Base-by-base conservation (phyloP, 2,113 vertebrate genomes). In the Myotis davidii region DNA sequence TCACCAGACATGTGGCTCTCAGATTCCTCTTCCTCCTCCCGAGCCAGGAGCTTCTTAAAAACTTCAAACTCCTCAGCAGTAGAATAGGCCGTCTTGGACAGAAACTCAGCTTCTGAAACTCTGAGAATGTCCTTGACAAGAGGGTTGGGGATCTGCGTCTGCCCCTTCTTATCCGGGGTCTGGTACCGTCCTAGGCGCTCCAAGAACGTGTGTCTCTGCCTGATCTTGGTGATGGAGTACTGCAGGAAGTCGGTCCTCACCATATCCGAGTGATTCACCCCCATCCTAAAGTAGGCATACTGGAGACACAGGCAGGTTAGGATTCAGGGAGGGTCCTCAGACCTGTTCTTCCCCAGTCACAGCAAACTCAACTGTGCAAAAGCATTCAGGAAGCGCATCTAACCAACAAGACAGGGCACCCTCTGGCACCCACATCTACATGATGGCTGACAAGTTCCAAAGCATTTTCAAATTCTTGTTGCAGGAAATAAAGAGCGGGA, bases 211-310 rank as follows among this genome's bases (percentile, higher is more conserved):
- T 99, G 99, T 8, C 99, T 98, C 97, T 98, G 98, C 76, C 98
- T 98, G 56, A 99, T 97, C 95, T 99, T 99, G 1, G 97, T 96
- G n/a, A 99, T 78, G 2, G 98, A 69, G 88, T 94, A 96, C 61
- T 96, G 97, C 90, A 99, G 99, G 11, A 99, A 95, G 14, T 96
- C 97, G 12, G 98, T 98, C 94, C 98, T 99, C 84, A 99, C 98
- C 94, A 99, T 99, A 56, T 99, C 99, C 3, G 85, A 84, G 32
- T 99, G 99, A 90, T 85, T 98, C 50, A 99, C 69, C 0, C 99
- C 99, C 99, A 99, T 99, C 97, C 99, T 98, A 96, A 99, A 99
- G 97, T 99, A 99, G 2, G 97, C 99, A 20, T 99, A 99, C 99
- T 99, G 98, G 18, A 97, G 95, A 94, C 11, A 96, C n/a, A 18